A percentile compares a stretch with the other conserved stretches of the same genome.
Evolutionary conservation across 2,113 vertebrate genomes (phyloP).

Genomic region (Himantopus leucocephalus): DNA sequence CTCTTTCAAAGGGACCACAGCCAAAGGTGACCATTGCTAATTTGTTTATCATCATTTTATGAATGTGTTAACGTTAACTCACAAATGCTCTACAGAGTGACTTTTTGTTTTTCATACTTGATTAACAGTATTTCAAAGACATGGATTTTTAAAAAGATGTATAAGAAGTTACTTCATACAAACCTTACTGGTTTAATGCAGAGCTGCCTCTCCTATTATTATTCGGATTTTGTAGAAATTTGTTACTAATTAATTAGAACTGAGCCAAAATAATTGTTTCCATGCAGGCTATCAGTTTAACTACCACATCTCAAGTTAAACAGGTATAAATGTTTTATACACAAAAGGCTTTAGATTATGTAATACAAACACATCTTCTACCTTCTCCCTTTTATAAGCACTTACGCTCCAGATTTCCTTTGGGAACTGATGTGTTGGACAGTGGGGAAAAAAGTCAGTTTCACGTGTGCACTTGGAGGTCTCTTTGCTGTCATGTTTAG

Average conservation of each 20-base stretch:
- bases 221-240: background rate
- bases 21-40: background rate
- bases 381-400: background rate
- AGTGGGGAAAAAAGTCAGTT: background rate
- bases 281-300: background rate
- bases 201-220: background rate
- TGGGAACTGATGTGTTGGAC: background rate
- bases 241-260: background rate
- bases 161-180: background rate
- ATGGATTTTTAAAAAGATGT: background rate
- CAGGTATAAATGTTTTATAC: background rate
- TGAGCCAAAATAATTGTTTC: background rate
- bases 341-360: background rate
- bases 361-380: background rate
- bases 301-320: background rate
- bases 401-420: background rate
- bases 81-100: background rate
- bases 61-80: background rate
- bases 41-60: constrained; percentile 7
- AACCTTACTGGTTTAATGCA: background rate
- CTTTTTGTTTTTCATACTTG: background rate
- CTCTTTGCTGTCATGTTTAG: background rate
- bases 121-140: background rate
- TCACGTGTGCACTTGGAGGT: background rate
- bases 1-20: background rate